Conservation (phyloP, 2,113 vertebrate genomes). For the Pseudorhombus dupliciocellatus region DNA sequence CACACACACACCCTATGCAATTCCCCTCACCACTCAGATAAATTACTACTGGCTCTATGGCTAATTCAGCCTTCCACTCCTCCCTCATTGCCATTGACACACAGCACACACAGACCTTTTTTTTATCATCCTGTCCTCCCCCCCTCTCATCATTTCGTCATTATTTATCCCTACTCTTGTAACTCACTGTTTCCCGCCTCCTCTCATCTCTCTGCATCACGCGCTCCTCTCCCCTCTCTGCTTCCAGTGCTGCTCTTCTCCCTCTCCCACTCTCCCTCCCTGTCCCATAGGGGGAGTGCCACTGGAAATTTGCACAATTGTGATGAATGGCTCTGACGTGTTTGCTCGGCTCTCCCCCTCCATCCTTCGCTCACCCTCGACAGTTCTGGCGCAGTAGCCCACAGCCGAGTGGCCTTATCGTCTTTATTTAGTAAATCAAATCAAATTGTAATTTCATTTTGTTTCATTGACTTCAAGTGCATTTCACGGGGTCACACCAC, state of each 20-base stretch:
- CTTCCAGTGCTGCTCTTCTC: constrained; percentile 2
- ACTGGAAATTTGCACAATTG: constrained; percentile 57
- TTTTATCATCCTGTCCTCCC: constrained; percentile 4
- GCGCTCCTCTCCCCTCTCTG: neutral
- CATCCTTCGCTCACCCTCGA: constrained; percentile 14
- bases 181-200: constrained; percentile 32
- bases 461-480: constrained; percentile 50
- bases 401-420: constrained; percentile 37
- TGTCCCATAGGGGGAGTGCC: constrained; percentile 33
- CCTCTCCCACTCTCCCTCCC: constrained; percentile 9
- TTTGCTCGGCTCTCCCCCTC: constrained; percentile 26
- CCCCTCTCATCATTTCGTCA: constrained; percentile 28
- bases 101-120: constrained; percentile 5
- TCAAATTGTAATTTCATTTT: constrained; percentile 50
- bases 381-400: constrained; percentile 4
- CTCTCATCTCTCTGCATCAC: constrained; percentile 50
- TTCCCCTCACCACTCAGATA: constrained; percentile 38
- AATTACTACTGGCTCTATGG: constrained; percentile 61
- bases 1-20: neutral
- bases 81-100: constrained; percentile 24
- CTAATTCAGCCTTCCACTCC: constrained; percentile 49
- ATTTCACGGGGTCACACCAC: constrained; percentile 41
- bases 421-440: constrained; percentile 64
- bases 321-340: constrained; percentile 73
- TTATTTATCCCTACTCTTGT: constrained; percentile 53